Percentiles rank a stretch among this genome's conserved stretches.
Evolutionary conservation across 2,888 invertebrate genomes (phyloP).

Genomic region (Brachylomia viminalis): DNA sequence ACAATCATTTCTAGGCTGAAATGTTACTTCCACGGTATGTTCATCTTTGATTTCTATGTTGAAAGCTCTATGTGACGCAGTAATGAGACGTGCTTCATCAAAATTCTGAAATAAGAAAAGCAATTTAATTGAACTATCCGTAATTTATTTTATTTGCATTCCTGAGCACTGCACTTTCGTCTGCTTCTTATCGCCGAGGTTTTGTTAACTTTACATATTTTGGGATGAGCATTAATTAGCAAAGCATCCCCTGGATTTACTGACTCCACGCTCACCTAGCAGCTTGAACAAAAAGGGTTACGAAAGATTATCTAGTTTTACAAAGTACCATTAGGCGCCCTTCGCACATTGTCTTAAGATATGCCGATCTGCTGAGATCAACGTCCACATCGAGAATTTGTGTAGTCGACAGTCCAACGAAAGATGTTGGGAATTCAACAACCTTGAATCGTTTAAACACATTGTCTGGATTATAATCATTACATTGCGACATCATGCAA

Average conservation of each 20-base stretch:
- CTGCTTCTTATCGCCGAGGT: not conserved
- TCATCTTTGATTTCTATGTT: slow-evolving; percentile 72
- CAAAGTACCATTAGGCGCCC: slow-evolving; percentile 80
- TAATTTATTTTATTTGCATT: slow-evolving; percentile 10
- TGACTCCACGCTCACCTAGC: not conserved
- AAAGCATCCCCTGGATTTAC: not conserved
- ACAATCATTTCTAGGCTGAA: slow-evolving; percentile 83
- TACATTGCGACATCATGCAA: slow-evolving; percentile 71
- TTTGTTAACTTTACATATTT: not conserved
- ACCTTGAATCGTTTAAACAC: slow-evolving; percentile 82
- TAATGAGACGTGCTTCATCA: slow-evolving; percentile 83
- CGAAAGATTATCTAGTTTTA: not conserved
- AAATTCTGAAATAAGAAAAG: slow-evolving; percentile 78
- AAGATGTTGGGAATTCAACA: slow-evolving; percentile 84
- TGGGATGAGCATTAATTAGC: not conserved
- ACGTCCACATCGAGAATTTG: slow-evolving; percentile 79
- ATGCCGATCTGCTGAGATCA: slow-evolving; percentile 79
- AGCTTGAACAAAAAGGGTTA: not conserved
- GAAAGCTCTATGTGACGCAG: slow-evolving; percentile 86
- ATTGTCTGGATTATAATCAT: slow-evolving; percentile 78
- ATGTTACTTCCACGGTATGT: slow-evolving; percentile 78
- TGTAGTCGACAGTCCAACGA: slow-evolving; percentile 79
- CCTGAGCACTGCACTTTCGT: not conserved
- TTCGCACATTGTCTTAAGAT: slow-evolving; percentile 82
- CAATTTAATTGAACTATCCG: not conserved